Conservation (phyloP, 2,888 invertebrate species). For the Spisula solida region DNA sequence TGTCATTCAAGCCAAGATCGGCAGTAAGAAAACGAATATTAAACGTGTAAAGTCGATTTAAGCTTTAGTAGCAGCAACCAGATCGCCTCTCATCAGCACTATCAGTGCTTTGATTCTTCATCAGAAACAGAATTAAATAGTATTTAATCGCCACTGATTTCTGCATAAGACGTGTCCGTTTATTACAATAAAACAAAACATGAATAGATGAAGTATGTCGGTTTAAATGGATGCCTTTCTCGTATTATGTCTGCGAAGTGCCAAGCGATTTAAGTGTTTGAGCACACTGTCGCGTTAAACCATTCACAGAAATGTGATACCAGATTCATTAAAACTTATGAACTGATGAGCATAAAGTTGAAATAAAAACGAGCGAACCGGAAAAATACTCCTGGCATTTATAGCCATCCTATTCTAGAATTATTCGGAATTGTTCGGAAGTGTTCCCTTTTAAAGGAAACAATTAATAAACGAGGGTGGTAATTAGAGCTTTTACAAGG, state of each 20-base stretch:
- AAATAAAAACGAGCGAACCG: conserved; percentile 9
- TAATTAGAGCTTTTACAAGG: neutral
- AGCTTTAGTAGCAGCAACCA: too few species aligned
- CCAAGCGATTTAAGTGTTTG: neutral
- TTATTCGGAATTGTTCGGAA: neutral
- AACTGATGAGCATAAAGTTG: neutral
- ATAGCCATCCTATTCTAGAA: neutral
- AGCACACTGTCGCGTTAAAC: neutral
- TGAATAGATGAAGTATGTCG: too few species aligned
- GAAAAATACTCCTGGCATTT: neutral
- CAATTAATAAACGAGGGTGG: conserved; percentile 16
- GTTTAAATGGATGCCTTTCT: too few species aligned
- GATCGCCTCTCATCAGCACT: too few species aligned
- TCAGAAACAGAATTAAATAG: too few species aligned
- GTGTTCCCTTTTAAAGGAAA: neutral
- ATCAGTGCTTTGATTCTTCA: too few species aligned
- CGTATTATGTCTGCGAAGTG: neutral
- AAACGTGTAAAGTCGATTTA: too few species aligned
- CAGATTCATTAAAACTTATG: neutral
- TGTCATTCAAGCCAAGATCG: too few species aligned
- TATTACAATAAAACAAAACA: too few species aligned
- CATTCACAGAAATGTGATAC: neutral
- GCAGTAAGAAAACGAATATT: too few species aligned
- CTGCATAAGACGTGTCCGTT: too few species aligned
- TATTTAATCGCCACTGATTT: too few species aligned